Percentiles rank a stretch among this genome's conserved stretches.
phyloP scores from a whole-genome alignment of 2,113 vertebrate species.

The Penelope pileata region DNA sequence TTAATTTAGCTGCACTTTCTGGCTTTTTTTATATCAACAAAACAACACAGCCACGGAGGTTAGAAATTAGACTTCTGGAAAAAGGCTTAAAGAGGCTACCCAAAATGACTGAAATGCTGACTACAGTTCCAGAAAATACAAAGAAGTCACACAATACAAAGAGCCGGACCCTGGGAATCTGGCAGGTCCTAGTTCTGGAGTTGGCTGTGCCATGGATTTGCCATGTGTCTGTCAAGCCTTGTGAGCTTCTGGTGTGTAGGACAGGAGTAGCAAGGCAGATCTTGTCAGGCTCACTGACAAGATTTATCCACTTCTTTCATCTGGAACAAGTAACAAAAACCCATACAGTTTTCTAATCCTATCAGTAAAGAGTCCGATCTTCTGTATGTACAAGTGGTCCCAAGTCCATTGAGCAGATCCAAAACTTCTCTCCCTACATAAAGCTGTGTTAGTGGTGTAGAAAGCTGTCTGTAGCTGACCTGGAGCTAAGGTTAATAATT shows the following conservation, averaged over 20 bases:
- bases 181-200: neutral
- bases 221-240: neutral
- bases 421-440: neutral
- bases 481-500: neutral
- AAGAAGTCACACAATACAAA: neutral
- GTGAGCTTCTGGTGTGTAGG: fast-evolving
- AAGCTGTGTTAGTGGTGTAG: neutral
- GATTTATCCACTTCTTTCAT: neutral
- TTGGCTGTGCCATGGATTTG: neutral
- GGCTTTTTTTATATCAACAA: neutral
- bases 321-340: neutral
- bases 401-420: neutral
- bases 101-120: neutral
- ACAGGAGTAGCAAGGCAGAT: neutral
- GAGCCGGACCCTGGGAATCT: neutral
- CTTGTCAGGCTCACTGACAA: neutral
- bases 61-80: neutral
- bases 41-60: neutral
- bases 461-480: neutral
- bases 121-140: neutral
- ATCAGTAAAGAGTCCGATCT: neutral
- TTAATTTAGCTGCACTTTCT: neutral
- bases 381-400: neutral
- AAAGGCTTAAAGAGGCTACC: neutral
- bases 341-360: neutral